Conservation (phyloP, 2,888 invertebrate genomes). For the Nemotelus nigrinus region DNA sequence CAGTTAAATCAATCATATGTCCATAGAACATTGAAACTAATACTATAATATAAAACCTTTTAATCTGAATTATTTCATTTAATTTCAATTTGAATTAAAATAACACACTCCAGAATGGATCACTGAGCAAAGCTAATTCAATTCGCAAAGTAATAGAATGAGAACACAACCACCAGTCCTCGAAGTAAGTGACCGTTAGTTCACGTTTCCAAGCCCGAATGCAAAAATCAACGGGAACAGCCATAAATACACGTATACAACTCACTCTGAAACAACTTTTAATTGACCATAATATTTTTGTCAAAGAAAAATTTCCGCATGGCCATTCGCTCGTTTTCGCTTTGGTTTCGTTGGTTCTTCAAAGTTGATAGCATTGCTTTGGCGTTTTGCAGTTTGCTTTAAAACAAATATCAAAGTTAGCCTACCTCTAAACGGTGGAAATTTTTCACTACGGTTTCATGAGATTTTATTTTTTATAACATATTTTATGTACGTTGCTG, state of each 20-base stretch:
- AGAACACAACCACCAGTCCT: neutral
- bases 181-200: neutral
- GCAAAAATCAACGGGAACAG: neutral
- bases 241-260: conserved; percentile 7
- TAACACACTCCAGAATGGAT: conserved; percentile 7
- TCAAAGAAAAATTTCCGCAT: conserved; percentile 37
- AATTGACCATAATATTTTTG: conserved; percentile 46
- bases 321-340: neutral
- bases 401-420: conserved; percentile 35
- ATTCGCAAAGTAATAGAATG: conserved; percentile 9
- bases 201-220: neutral
- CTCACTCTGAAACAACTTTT: conserved; percentile 45
- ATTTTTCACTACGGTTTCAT: no score
- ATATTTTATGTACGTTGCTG: no score
- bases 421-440: neutral
- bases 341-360: conserved; percentile 7
- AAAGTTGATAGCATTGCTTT: conserved; percentile 20
- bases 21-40: no score
- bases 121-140: conserved; percentile 31
- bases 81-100: conserved; percentile 17
- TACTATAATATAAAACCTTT: no score
- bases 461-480: no score
- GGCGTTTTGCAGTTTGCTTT: conserved; percentile 1
- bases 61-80: neutral
- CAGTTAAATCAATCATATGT: no score